Evolutionary conservation across 2,888 invertebrate species (phyloP), one percentile per base, ranked within the genome.

Genomic region (Hirtodrosophila trivittata): DNA sequence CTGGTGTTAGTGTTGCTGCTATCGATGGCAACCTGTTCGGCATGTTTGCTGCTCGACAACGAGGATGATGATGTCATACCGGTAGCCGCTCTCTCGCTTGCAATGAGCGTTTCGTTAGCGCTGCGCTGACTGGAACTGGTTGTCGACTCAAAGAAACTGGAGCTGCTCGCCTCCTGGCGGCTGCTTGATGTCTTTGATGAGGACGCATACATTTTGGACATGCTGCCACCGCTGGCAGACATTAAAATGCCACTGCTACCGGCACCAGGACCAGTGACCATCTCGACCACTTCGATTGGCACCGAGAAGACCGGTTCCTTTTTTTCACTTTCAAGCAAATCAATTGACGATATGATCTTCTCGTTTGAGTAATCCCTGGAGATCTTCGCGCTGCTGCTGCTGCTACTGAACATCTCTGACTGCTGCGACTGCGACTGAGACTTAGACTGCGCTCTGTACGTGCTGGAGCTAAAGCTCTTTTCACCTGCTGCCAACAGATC

Each of bases 41-140:
- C 59, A 50, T 69, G 64, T 58, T 69, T 69, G 55, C 65, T 74
- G 67, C 52, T 81, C 66, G 82, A 69, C 67, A 59, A 63, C 39
- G 75, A 63, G 37, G 85, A 76, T 86, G 89, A 76, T 86, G 89
- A 89, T 86, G 89, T 89, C 86, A 89, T 84, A 80, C 87, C 87
- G 73, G 81, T 83, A 68, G 82, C 81, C 73, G 74, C 72, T 74
- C 75, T 82, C 81, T 82, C 85, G 64, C 75, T 74, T 66, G 77
- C 77, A 65, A 80, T 83, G 57, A 84, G 77, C 66, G 73, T 75
- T 57, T 78, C 81, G 66, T 65, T 77, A 47, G 72, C 82, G 55
- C 47, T 60, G 45, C 35, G 39, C 39, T 70, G 66, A 28, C 47
- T 85, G 46, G 87, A 80, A 68, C 81, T 77, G 64, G 81, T 85